phyloP scores from a whole-genome alignment of 2,113 vertebrate species.

The Oryzias melastigma region DNA sequence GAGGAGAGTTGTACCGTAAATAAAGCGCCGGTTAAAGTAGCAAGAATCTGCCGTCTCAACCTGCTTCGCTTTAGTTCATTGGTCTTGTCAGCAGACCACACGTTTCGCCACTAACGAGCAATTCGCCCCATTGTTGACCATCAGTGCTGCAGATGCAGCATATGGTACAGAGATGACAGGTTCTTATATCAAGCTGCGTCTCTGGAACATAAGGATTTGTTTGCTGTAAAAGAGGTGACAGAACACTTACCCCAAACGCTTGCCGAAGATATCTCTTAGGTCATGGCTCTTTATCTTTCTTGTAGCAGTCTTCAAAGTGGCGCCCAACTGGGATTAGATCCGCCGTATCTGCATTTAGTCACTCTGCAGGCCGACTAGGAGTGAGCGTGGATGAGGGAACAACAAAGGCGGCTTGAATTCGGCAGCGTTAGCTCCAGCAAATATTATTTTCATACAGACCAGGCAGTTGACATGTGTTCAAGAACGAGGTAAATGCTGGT shows the following conservation, averaged over 20 bases:
- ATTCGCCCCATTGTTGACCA: constrained; percentile 15
- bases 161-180: constrained; percentile 1
- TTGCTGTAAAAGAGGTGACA: constrained; percentile 19
- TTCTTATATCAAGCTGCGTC: constrained; percentile 15
- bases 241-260: not conserved
- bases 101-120: not conserved
- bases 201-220: constrained; percentile 21
- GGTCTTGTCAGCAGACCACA: constrained; percentile 3
- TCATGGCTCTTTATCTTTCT: constrained; percentile 51
- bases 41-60: not conserved
- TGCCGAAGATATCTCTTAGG: constrained; percentile 38
- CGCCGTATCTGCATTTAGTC: constrained; percentile 42
- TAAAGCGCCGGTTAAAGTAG: not conserved
- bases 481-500: too few relatives aligned
- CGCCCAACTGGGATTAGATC: constrained; percentile 50
- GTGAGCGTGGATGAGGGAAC: not conserved
- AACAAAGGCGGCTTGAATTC: not conserved
- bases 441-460: too few relatives aligned
- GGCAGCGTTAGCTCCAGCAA: too few relatives aligned
- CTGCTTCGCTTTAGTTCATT: not conserved
- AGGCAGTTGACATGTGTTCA: too few relatives aligned
- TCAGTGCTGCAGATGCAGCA: constrained; percentile 7
- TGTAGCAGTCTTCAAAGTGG: constrained; percentile 36
- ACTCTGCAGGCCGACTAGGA: constrained; percentile 14
- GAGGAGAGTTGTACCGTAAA: not conserved